A percentile compares a stretch with the other conserved stretches of the same genome.
Conservation (phyloP, 92 coral and sea anemone species). For the Phenganax marumi region DNA sequence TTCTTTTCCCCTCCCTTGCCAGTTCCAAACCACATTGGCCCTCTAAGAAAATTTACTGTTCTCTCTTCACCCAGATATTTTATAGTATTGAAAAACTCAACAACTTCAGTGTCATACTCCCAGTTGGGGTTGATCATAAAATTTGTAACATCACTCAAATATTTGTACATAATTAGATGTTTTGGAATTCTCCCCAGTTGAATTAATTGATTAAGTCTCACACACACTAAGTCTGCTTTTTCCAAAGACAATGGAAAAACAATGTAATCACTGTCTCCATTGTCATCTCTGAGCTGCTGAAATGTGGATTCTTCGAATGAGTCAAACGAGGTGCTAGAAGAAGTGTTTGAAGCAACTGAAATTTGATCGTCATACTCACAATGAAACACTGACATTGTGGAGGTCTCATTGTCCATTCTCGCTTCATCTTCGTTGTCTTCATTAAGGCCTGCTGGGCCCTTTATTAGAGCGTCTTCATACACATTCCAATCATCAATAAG, state of each 20-base stretch:
- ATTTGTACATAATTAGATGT: conserved; percentile 49
- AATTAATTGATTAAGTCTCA: conserved; percentile 44
- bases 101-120: conserved; percentile 42
- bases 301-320: not conserved
- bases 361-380: not conserved
- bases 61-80: conserved; percentile 49
- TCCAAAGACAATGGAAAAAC: conserved; percentile 12
- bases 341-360: not conserved
- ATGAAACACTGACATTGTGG: not conserved
- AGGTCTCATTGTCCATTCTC: not conserved
- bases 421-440: not conserved
- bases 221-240: conserved; percentile 47
- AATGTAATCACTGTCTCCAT: conserved; percentile 25
- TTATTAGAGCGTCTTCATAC: not conserved
- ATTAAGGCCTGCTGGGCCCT: not conserved
- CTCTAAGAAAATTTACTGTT: conserved; percentile 49
- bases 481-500: not conserved
- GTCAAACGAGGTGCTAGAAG: not conserved
- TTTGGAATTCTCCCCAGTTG: conserved; percentile 46
- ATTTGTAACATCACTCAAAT: conserved; percentile 36
- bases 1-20: conserved; percentile 51
- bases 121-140: conserved; percentile 47
- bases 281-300: not conserved
- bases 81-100: conserved; percentile 57
- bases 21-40: conserved; percentile 52